Evolutionary conservation across 92 coral and sea anemone species (phyloP), one percentile per base, ranked within the genome.

Genomic region (Hydrozoanthus gracilis): DNA sequence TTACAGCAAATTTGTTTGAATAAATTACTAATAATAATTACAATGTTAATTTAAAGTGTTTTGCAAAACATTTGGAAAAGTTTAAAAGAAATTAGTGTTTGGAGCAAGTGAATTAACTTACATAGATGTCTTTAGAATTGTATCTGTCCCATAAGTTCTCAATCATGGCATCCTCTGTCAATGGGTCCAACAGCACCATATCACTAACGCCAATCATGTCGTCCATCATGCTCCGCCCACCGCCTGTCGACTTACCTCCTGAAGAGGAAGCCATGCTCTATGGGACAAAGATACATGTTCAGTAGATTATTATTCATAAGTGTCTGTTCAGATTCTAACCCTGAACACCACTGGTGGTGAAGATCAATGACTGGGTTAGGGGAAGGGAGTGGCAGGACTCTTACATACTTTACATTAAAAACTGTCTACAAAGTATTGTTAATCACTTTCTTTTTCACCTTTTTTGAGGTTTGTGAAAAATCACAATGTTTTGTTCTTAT

Each of bases 191-290:
- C 16, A 97, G 92, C 70, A 97, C 99, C 98, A 97, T 95, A 65
- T 97, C 99, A 87, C 98, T 90, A 17, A 97, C 99, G 17, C 99
- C 99, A n/a, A 95, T 95, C 95, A 93, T 95, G 88, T 97, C 91
- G 62, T 95, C 99, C 89, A 93, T 87, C 92, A 97, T 93, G 87
- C 97, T 97, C 88, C 99, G 91, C 82, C 98, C 98, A 66, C 98
- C 98, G 10, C 83, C 89, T 78, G 79, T 78, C 49, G 61, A 73
- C 72, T 88, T 91, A 55, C 61, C 92, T 70, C 84, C 89, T 88
- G 86, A 87, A 17, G 77, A 78, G 73, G 89, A 84, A 71, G 66
- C 92, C 89, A 55, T 87, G 39, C 18, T 89, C 83, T 44, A 79
- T 55, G 35, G 15, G 45, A 45, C 62, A 64, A 55, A 6, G 18